phyloP scores from a whole-genome alignment of 1,140 invertebrate species.

The Chrysopa pallens region DNA sequence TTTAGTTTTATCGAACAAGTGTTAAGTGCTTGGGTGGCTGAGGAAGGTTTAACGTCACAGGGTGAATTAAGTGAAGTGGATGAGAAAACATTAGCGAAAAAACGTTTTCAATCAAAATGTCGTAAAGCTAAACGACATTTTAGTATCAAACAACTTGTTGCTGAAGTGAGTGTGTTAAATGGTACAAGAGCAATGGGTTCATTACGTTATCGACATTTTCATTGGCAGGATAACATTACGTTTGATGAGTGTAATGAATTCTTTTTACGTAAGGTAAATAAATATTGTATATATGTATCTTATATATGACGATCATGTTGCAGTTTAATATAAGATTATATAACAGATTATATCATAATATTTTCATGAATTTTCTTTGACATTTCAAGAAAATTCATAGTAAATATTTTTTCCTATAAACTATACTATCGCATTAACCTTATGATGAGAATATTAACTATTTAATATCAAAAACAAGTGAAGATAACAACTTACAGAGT shows the following conservation, averaged over 20 bases:
- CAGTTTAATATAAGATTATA: too few relatives aligned
- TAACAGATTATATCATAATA: too few relatives aligned
- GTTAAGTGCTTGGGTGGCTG: constrained; percentile 44
- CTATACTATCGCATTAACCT: too few relatives aligned
- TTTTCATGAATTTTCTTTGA: too few relatives aligned
- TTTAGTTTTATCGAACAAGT: constrained; percentile 58
- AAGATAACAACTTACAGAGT: too few relatives aligned
- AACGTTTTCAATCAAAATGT: constrained; percentile 42
- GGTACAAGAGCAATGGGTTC: constrained; percentile 41
- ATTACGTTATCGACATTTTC: constrained; percentile 44
- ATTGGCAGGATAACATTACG: constrained; percentile 44
- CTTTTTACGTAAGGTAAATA: constrained; percentile 49
- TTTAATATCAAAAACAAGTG: too few relatives aligned
- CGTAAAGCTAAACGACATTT: constrained; percentile 40
- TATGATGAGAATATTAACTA: too few relatives aligned
- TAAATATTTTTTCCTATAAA: too few relatives aligned
- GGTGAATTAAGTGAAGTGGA: constrained; percentile 44
- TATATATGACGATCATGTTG: too few relatives aligned
- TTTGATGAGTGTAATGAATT: constrained; percentile 54
- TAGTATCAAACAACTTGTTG: constrained; percentile 41
- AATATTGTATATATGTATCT: not conserved
- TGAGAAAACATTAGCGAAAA: constrained; percentile 36
- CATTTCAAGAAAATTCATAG: too few relatives aligned
- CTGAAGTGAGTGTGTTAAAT: constrained; percentile 40
- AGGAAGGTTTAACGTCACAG: constrained; percentile 43